phyloP scores from a whole-genome alignment of 2,113 vertebrate genomes.

The Anolis carolinensis region DNA sequence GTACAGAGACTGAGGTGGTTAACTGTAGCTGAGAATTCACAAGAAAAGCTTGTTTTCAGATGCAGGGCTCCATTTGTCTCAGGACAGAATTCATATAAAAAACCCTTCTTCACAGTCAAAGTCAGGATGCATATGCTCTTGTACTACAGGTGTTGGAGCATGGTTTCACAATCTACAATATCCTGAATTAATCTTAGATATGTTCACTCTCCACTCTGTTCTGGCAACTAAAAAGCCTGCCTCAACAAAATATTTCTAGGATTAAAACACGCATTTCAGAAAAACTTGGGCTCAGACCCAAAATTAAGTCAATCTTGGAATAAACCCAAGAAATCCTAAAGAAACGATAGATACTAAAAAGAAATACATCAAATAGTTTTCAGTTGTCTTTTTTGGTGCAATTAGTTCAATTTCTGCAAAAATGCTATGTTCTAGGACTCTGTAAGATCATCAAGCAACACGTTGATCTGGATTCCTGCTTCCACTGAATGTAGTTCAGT shows the following conservation, averaged over 20 bases:
- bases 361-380: slow-evolving; percentile 15
- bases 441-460: background rate
- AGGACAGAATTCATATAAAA: background rate
- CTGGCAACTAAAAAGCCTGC: slow-evolving; percentile 28
- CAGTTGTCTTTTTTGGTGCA: slow-evolving; percentile 28
- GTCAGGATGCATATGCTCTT: background rate
- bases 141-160: background rate
- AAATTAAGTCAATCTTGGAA: background rate
- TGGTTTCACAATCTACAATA: background rate
- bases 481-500: background rate
- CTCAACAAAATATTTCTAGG: slow-evolving; percentile 8
- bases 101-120: background rate
- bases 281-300: background rate
- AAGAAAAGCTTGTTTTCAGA: background rate
- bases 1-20: no score
- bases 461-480: no score
- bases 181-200: slow-evolving; percentile 22
- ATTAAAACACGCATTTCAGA: background rate
- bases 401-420: slow-evolving; percentile 20
- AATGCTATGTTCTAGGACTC: slow-evolving; percentile 18
- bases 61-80: background rate
- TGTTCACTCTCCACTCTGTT: slow-evolving; percentile 10
- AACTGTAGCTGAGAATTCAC: background rate
- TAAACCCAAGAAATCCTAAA: background rate
- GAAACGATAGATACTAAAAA: slow-evolving; percentile 1